Evolutionary conservation across 2,888 invertebrate genomes (phyloP), one percentile per base, ranked within the genome.

Genomic region (Laspeyria flexula): DNA sequence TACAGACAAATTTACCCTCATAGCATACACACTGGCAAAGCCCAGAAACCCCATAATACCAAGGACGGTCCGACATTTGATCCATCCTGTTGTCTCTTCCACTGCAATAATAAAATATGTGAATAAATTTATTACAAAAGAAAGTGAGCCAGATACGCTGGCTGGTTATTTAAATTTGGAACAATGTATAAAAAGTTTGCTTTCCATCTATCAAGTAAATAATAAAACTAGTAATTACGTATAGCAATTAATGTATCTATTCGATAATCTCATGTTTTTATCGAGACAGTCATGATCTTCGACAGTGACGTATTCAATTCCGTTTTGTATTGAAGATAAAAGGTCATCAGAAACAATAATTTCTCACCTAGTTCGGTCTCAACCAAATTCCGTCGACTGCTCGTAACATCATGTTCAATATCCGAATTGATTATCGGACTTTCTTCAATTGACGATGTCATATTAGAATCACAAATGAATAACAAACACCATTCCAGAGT

Each of bases 1-100:
- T 15, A 99, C 97, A 0, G 98, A 98, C 25, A 99, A 93, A 84
- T 97, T 97, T 0, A 97, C 97, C 52, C 97, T 93, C 96, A 97
- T 96, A 0, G 97, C 97, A 85, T 98, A 98, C 2, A 97, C 96
- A 78, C 97, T 95, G 52, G 96, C 96, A 81, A 97, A 97, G 10
- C 97, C 98, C 42, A 97, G 91, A 78, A 98, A 98, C 11, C 97
- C 97, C 91, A 97, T 93, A 40, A 97, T 93, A 0, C 97, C 97
- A 48, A 98, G 93, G 2, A 96, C 94, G 74, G 96, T 95, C 27
- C 97, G 94, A 46, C 96, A 92, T 87, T 96, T 96, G 60, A 95
- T 81, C 79, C 94, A 95, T 87, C 95, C 93, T 85, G 86, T 93
- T 30, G 95, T 95, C 75, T 95, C 95, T 69, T 94, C 93, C 52